These are phyloP conservation scores for Lamprologus callipterus DNA, from an alignment of 2,113 vertebrate genomes.

Conservation along the genomic window DNA sequence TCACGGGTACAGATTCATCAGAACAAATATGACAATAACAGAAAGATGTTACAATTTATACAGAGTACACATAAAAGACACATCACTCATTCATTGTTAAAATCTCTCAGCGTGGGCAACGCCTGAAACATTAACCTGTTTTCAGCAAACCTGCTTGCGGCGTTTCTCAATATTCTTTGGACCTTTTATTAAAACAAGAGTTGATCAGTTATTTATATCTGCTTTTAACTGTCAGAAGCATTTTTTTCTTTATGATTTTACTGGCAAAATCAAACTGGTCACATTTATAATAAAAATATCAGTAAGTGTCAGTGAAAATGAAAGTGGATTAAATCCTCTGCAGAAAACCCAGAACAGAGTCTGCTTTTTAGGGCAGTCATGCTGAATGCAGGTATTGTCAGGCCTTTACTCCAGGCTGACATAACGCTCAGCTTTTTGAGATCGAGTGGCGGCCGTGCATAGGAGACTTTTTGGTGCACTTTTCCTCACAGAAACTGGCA, in stretches of 20 bases:
- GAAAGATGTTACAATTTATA: background rate
- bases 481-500: background rate
- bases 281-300: background rate
- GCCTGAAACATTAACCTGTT: background rate
- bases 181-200: background rate
- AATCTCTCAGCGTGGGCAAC: background rate
- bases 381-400: background rate
- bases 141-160: background rate
- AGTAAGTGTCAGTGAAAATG: too few species aligned
- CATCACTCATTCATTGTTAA: background rate
- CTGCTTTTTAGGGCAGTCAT: background rate
- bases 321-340: background rate
- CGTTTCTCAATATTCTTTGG: fast-evolving
- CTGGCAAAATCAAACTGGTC: background rate
- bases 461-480: background rate
- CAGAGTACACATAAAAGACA: background rate
- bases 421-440: background rate
- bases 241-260: background rate
- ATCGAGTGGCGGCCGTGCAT: background rate
- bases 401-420: background rate
- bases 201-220: background rate
- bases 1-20: background rate
- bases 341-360: background rate
- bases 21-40: background rate
- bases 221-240: fast-evolving